Percentiles rank a stretch among this genome's conserved stretches.
These are phyloP conservation scores for Rhimphoctona megacephalus DNA, from an alignment of 2,888 invertebrate species.

Conservation along the genomic window DNA sequence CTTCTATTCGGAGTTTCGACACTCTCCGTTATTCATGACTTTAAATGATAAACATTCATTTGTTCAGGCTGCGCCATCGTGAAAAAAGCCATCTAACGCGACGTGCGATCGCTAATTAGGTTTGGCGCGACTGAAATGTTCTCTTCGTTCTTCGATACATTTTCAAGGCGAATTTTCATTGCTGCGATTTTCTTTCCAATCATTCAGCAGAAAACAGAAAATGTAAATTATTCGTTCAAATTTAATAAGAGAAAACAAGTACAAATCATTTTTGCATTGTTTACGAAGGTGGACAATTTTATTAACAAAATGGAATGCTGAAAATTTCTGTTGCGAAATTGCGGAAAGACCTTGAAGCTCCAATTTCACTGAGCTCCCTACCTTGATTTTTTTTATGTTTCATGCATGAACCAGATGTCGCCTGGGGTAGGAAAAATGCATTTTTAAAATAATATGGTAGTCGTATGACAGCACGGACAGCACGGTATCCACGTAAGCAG, in stretches of 20 bases:
- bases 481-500: neutral
- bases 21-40: slow-evolving; percentile 36
- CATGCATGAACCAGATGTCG: neutral
- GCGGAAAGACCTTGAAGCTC: neutral
- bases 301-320: neutral
- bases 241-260: neutral
- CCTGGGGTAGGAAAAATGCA: neutral
- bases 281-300: too few species aligned
- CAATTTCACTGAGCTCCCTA: neutral
- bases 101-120: slow-evolving; percentile 49
- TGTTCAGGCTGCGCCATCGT: slow-evolving; percentile 59
- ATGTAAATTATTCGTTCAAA: neutral
- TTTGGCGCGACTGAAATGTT: slow-evolving; percentile 62
- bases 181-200: neutral
- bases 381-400: neutral
- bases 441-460: slow-evolving; percentile 29
- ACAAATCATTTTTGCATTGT: neutral
- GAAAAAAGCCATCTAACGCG: slow-evolving; percentile 63
- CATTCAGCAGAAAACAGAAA: neutral
- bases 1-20: slow-evolving; percentile 16
- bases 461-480: neutral
- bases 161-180: slow-evolving; percentile 30
- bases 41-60: slow-evolving; percentile 62
- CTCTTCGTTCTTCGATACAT: slow-evolving; percentile 17
- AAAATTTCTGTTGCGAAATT: neutral